A percentile compares a stretch with the other conserved stretches of the same genome.
These are phyloP conservation scores for Acinonyx jubatus DNA, from an alignment of 2,113 vertebrate species.

Conservation along the genomic window DNA sequence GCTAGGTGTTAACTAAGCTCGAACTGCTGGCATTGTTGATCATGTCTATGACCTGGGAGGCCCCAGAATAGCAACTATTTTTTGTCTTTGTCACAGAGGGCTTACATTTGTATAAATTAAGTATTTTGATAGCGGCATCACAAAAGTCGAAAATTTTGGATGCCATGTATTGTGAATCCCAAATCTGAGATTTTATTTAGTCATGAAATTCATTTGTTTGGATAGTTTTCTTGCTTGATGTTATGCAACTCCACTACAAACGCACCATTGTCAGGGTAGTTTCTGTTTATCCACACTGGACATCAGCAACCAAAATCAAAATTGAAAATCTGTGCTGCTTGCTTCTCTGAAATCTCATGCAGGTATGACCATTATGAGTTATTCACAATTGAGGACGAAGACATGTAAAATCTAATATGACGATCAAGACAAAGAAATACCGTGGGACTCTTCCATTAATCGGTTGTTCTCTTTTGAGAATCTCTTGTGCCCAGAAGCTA, in stretches of 20 bases:
- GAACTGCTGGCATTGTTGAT: conserved; percentile 66
- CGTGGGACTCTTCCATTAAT: background rate
- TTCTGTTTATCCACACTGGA: background rate
- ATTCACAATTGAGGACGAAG: background rate
- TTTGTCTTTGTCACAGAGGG: conserved; percentile 56
- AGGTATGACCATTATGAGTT: background rate
- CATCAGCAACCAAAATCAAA: background rate
- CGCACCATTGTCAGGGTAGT: accelerated
- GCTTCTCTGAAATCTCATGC: conserved; percentile 4
- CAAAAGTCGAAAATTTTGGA: background rate
- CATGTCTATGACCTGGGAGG: conserved; percentile 51
- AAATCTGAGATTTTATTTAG: background rate
- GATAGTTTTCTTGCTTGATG: background rate
- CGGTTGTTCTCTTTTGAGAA: background rate
- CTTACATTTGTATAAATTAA: conserved; percentile 55
- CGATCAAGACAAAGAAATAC: background rate
- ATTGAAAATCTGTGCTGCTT: background rate
- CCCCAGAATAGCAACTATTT: conserved; percentile 49
- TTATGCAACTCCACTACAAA: background rate
- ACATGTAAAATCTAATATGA: background rate
- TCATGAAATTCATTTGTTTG: background rate
- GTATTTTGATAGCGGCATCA: conserved; percentile 34
- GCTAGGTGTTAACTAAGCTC: conserved; percentile 46
- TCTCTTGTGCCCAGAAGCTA: background rate
- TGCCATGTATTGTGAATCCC: background rate